Conservation (phyloP, 2,888 invertebrate genomes). For the Polymixis flavicincta region DNA sequence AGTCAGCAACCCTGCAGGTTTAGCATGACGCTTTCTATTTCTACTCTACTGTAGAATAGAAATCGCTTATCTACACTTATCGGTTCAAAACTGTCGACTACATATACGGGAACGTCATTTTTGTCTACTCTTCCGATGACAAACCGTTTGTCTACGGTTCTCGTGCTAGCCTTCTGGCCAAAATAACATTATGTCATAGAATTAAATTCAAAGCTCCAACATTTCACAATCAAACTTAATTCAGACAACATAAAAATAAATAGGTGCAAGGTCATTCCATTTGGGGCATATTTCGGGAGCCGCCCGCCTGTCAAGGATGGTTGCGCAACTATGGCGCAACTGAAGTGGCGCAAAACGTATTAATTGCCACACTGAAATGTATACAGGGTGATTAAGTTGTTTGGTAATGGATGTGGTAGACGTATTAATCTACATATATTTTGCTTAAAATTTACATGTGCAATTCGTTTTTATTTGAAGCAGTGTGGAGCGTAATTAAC, state of each 20-base stretch:
- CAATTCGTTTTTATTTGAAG: neutral
- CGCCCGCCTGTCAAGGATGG: slow-evolving; percentile 71
- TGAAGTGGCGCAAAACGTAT: slow-evolving; percentile 75
- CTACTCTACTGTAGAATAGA: too few species aligned
- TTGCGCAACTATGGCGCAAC: slow-evolving; percentile 72
- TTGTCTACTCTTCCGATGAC: too few species aligned
- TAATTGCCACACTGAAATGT: slow-evolving; percentile 76
- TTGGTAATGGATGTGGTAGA: neutral
- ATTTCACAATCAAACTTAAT: slow-evolving; percentile 25
- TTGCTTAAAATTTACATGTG: neutral
- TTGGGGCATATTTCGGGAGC: slow-evolving; percentile 69
- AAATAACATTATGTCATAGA: slow-evolving; percentile 17
- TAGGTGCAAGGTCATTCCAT: slow-evolving; percentile 59
- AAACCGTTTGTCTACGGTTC: too few species aligned
- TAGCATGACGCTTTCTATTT: too few species aligned
- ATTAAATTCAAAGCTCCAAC: neutral
- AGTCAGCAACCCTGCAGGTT: too few species aligned
- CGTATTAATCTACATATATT: neutral
- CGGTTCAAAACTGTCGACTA: too few species aligned
- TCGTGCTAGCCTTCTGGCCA: too few species aligned
- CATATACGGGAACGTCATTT: too few species aligned
- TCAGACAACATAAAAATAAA: slow-evolving; percentile 21
- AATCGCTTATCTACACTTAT: too few species aligned
- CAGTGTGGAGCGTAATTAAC: neutral
- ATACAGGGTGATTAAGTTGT: slow-evolving; percentile 69